Percentiles rank a stretch among this genome's conserved stretches.
These are phyloP conservation scores for Agriopis marginaria DNA, from an alignment of 2,888 invertebrate genomes.

Conservation along the genomic window DNA sequence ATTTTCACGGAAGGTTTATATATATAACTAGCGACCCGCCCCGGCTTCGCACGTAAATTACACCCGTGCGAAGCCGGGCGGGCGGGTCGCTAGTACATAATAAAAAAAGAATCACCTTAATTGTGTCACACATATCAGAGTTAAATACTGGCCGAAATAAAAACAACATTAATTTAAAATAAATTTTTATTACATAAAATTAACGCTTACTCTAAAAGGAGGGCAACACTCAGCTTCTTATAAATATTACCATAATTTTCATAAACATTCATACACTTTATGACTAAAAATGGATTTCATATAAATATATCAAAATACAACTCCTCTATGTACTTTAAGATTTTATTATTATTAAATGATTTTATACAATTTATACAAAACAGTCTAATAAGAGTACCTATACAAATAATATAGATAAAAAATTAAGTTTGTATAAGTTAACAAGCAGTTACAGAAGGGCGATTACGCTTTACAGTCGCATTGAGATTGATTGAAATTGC, in stretches of 20 bases:
- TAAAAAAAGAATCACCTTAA: too few relatives aligned
- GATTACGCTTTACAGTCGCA: too few relatives aligned
- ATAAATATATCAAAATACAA: slow-evolving; percentile 13
- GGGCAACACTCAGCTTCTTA: slow-evolving; percentile 40
- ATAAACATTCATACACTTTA: slow-evolving; percentile 35
- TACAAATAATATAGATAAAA: background rate
- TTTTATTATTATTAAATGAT: slow-evolving; percentile 8
- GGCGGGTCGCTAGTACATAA: too few relatives aligned
- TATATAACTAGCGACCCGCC: too few relatives aligned
- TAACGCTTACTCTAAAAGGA: slow-evolving; percentile 64
- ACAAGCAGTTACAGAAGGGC: too few relatives aligned
- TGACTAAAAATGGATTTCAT: slow-evolving; percentile 28
- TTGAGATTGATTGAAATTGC: too few relatives aligned
- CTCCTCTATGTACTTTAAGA: background rate
- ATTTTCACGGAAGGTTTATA: too few relatives aligned
- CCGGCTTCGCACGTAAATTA: too few relatives aligned
- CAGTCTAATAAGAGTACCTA: background rate
- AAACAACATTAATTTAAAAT: slow-evolving; percentile 48
- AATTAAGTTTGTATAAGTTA: too few relatives aligned
- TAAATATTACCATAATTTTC: slow-evolving; percentile 29
- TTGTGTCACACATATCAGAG: too few relatives aligned
- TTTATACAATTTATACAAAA: slow-evolving; percentile 2
- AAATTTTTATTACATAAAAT: slow-evolving; percentile 61
- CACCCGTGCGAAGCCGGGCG: too few relatives aligned
- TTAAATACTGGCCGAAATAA: background rate